Conservation (phyloP, 2,797 vertebrate genomes). For the Gallirallus australis region DNA sequence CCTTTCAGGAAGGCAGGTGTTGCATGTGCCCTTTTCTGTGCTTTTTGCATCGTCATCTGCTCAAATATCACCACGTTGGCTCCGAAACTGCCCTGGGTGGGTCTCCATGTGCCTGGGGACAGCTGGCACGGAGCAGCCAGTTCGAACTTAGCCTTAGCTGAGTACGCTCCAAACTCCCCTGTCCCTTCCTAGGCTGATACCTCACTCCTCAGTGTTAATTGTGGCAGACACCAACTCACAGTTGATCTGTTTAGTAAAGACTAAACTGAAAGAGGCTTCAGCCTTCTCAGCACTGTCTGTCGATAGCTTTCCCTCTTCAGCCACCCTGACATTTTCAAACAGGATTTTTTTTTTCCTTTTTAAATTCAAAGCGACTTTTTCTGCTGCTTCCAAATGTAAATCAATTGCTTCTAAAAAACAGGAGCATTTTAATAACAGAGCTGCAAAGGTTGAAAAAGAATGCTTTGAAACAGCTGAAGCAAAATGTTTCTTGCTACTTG, state of each 20-base stretch:
- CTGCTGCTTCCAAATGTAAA: conserved; percentile 51
- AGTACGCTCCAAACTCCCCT: neutral
- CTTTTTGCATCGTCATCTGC: neutral
- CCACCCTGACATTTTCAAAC: conserved; percentile 45
- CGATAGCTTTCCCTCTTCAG: conserved; percentile 6
- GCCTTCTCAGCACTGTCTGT: conserved; percentile 16
- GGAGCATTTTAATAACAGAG: neutral
- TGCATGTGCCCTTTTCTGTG: neutral
- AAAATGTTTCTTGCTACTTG: neutral
- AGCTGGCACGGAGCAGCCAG: too few species aligned
- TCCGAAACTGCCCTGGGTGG: rapidly evolving
- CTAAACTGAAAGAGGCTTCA: conserved; percentile 26
- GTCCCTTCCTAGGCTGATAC: neutral
- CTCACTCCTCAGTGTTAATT: conserved; percentile 17
- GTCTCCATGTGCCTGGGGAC: neutral
- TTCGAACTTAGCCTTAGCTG: neutral
- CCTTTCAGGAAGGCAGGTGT: neutral
- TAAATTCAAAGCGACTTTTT: conserved; percentile 36
- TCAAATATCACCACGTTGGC: neutral
- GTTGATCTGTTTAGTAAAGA: conserved; percentile 47
- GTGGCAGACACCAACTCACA: conserved; percentile 38
- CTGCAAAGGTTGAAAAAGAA: neutral
- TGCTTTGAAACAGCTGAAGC: neutral
- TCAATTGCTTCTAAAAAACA: neutral
- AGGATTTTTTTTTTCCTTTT: neutral